phyloP scores from a whole-genome alignment of 2,888 invertebrate species.

The Phengaris alcon region DNA sequence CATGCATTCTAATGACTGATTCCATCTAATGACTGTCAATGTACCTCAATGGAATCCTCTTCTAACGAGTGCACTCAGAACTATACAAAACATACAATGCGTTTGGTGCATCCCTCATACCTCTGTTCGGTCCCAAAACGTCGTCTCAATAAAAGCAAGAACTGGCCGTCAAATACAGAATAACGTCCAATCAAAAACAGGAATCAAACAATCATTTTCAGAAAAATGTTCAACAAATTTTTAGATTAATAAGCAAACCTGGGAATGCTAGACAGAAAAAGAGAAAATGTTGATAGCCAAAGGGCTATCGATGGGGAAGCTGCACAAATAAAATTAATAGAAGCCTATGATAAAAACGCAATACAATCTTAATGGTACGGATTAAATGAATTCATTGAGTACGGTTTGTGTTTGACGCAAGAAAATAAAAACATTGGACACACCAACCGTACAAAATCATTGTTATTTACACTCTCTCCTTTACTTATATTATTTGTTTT shows the following conservation, averaged over 20 bases:
- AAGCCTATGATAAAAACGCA: slow-evolving; percentile 28
- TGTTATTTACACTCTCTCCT: slow-evolving; percentile 23
- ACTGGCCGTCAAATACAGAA: slow-evolving; percentile 25
- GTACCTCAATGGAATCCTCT: slow-evolving; percentile 2
- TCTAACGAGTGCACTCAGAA: slow-evolving; percentile 4
- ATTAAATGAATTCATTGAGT: slow-evolving; percentile 25
- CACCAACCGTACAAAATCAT: slow-evolving; percentile 23
- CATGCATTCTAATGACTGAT: slow-evolving; percentile 7
- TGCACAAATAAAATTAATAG: slow-evolving; percentile 28
- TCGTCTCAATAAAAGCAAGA: slow-evolving; percentile 24
- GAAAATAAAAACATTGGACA: slow-evolving; percentile 19
- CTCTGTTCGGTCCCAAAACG: background rate
- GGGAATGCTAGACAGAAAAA: slow-evolving; percentile 28
- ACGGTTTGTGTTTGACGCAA: slow-evolving; percentile 20
- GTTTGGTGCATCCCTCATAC: slow-evolving; percentile 15
- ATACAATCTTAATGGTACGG: slow-evolving; percentile 26
- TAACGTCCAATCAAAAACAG: slow-evolving; percentile 19
- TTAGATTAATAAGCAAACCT: slow-evolving; percentile 28
- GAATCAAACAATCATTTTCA: slow-evolving; percentile 26
- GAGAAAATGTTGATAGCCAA: slow-evolving; percentile 24
- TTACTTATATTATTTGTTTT: slow-evolving; percentile 23
- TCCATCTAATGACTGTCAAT: slow-evolving; percentile 11
- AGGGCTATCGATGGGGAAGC: slow-evolving; percentile 23
- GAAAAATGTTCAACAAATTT: slow-evolving; percentile 28
- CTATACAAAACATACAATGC: slow-evolving; percentile 14